Evolutionary conservation across 1,140 invertebrate genomes (phyloP).

Genomic region (Temnothorax longispinosus): DNA sequence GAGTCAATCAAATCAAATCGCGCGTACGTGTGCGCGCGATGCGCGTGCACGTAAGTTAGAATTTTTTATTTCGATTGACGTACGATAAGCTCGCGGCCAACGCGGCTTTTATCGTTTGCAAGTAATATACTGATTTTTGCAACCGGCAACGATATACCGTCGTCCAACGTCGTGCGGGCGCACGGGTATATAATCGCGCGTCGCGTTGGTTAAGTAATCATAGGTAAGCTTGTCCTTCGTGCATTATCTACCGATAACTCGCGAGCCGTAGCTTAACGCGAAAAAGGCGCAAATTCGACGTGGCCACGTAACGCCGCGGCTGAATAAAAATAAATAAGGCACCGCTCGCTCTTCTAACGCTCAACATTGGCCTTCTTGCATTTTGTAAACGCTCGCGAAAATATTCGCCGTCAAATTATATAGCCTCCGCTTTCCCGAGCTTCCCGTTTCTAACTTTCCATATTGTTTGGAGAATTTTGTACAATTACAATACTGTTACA

Average conservation of each 20-base stretch:
- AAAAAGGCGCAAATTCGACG: constrained; percentile 52
- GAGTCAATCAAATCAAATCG: not conserved
- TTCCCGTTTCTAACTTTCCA: not conserved
- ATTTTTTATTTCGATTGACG: constrained; percentile 1
- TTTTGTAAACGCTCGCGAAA: not conserved
- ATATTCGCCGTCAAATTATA: not conserved
- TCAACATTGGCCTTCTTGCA: not conserved
- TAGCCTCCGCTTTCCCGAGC: not conserved
- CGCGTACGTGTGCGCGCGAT: not conserved
- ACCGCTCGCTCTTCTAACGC: not conserved
- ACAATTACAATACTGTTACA: not conserved
- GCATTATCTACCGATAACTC: constrained; percentile 69
- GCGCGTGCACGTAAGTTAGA: not conserved
- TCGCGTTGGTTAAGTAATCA: constrained; percentile 68
- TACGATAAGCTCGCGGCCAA: constrained; percentile 19
- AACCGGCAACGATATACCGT: constrained; percentile 33
- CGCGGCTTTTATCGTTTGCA: constrained; percentile 61
- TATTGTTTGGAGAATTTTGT: not conserved
- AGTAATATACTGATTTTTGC: constrained; percentile 47
- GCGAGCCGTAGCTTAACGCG: constrained; percentile 12
- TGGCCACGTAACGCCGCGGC: constrained; percentile 13
- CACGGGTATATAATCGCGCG: constrained; percentile 43
- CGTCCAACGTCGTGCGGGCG: constrained; percentile 18
- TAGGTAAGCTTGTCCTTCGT: constrained; percentile 72
- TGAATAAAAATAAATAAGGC: not conserved